A percentile compares a stretch with the other conserved stretches of the same genome.
phyloP scores from a whole-genome alignment of 2,888 invertebrate species.

The Archaeoteleia sp. region DNA sequence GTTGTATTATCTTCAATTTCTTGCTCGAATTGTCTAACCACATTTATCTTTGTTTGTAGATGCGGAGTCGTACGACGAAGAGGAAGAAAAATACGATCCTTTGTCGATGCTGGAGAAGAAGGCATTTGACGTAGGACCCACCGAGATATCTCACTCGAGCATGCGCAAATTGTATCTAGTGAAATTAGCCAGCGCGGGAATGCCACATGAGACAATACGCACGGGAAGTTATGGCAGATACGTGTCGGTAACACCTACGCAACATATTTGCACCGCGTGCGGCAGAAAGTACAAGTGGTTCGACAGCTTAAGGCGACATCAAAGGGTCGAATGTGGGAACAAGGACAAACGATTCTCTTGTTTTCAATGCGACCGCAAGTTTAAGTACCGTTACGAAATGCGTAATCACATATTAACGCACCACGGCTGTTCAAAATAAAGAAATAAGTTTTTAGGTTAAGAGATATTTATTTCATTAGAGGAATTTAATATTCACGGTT shows the following conservation, averaged over 20 bases:
- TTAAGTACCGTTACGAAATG: slow-evolving; percentile 74
- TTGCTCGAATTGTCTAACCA: not conserved
- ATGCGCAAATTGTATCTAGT: too few species aligned
- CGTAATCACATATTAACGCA: slow-evolving; percentile 69
- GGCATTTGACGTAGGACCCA: slow-evolving; percentile 10
- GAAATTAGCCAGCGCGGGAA: too few species aligned
- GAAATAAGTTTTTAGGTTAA: too few species aligned
- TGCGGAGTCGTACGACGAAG: slow-evolving; percentile 28
- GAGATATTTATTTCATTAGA: too few species aligned
- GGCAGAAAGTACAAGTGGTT: slow-evolving; percentile 72
- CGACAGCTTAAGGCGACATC: slow-evolving; percentile 74
- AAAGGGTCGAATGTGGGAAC: slow-evolving; percentile 75
- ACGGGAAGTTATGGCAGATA: slow-evolving; percentile 32
- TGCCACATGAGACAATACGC: too few species aligned
- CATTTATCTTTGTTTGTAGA: slow-evolving; percentile 37
- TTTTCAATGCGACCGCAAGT: slow-evolving; percentile 71
- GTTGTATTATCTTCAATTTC: too few species aligned
- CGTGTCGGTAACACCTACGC: slow-evolving; percentile 38
- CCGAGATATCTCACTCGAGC: too few species aligned
- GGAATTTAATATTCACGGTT: too few species aligned
- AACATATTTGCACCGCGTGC: slow-evolving; percentile 69
- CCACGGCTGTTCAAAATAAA: slow-evolving; percentile 50
- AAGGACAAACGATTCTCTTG: slow-evolving; percentile 73
- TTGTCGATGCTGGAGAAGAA: slow-evolving; percentile 59
- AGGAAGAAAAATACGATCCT: slow-evolving; percentile 55